Evolutionary conservation across 2,888 invertebrate genomes (phyloP).

Genomic region (Drosophila ezoana): DNA sequence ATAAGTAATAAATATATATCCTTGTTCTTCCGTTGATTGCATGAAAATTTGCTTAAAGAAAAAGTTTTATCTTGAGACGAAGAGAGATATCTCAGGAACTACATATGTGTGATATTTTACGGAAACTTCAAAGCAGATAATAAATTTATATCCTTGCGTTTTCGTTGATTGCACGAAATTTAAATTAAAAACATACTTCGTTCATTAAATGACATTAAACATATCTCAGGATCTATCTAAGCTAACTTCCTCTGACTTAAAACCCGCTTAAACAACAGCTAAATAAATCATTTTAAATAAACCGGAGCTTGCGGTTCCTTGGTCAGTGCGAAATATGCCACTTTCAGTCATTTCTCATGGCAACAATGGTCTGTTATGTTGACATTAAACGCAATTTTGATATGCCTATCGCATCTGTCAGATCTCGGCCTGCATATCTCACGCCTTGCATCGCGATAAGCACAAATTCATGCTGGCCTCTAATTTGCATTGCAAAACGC

Average conservation of each 20-base stretch:
- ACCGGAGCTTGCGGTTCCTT: neutral
- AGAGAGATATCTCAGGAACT: too few relatives aligned
- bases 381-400: slow-evolving; percentile 49
- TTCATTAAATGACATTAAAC: neutral
- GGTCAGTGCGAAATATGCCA: neutral
- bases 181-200: too few relatives aligned
- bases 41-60: too few relatives aligned
- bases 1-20: too few relatives aligned
- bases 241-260: neutral
- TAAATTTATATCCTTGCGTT: too few relatives aligned
- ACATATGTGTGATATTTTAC: too few relatives aligned
- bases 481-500: slow-evolving; percentile 71
- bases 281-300: neutral
- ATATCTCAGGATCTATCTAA: neutral
- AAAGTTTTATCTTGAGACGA: too few relatives aligned
- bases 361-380: slow-evolving; percentile 24
- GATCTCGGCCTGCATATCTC: slow-evolving; percentile 40
- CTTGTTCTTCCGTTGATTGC: too few relatives aligned
- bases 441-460: slow-evolving; percentile 40
- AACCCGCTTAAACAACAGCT: neutral
- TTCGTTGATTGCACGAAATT: too few relatives aligned
- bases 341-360: neutral
- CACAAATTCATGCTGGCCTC: slow-evolving; percentile 34
- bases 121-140: too few relatives aligned
- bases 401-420: slow-evolving; percentile 49